These are phyloP conservation scores for Coenobita brevimanus DNA, from an alignment of 1,140 invertebrate genomes.

Conservation along the genomic window DNA sequence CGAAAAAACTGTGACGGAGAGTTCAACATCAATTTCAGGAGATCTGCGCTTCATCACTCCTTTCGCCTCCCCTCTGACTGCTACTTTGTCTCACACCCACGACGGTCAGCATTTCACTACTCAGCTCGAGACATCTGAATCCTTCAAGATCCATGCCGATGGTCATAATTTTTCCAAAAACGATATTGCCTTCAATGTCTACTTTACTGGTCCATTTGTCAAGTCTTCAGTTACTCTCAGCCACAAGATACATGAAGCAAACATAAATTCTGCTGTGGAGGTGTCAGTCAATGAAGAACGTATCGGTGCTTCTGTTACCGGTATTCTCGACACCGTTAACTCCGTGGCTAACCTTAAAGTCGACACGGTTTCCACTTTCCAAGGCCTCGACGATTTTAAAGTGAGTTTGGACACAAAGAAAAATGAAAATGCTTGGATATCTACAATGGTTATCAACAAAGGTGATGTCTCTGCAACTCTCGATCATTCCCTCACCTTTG, in stretches of 20 bases:
- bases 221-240: conserved; percentile 37
- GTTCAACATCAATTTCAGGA: conserved; percentile 25
- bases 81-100: conserved; percentile 26
- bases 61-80: conserved; percentile 38
- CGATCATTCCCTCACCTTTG: conserved; percentile 8
- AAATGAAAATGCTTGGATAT: conserved; percentile 19
- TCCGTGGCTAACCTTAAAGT: conserved; percentile 16
- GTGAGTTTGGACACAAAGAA: conserved; percentile 35
- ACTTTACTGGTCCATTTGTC: conserved; percentile 27
- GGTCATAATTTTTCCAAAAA: conserved; percentile 33
- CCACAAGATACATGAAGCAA: conserved; percentile 26
- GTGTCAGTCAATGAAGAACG: conserved; percentile 28
- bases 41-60: conserved; percentile 53
- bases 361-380: conserved; percentile 28
- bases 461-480: not conserved
- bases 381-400: conserved; percentile 44
- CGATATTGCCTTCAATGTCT: conserved; percentile 22
- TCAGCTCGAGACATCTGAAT: conserved; percentile 34
- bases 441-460: not conserved
- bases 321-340: not conserved
- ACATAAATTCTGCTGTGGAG: conserved; percentile 11
- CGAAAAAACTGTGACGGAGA: conserved; percentile 13
- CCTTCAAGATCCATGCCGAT: conserved; percentile 39
- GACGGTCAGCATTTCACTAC: conserved; percentile 32
- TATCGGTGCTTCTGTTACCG: conserved; percentile 19